Percentiles rank a stretch among this genome's conserved stretches.
phyloP scores from a whole-genome alignment of 2,888 invertebrate species.

The Dorcus parallelipipedus region DNA sequence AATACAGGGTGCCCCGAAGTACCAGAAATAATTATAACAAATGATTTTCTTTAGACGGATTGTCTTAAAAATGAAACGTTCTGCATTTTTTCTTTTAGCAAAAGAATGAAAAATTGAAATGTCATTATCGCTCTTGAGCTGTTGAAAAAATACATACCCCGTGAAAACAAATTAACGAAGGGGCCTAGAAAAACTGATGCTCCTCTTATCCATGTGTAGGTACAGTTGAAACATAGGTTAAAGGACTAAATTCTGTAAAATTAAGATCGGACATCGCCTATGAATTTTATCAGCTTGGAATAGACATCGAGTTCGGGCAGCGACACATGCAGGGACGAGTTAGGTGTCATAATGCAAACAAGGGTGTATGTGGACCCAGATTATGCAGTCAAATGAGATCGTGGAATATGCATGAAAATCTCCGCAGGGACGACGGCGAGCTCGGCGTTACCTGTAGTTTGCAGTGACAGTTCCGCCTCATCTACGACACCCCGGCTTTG shows the following conservation, averaged over 20 bases:
- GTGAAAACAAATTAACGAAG: too few relatives aligned
- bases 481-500: constrained; percentile 28
- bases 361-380: constrained; percentile 41
- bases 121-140: too few relatives aligned
- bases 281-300: background rate
- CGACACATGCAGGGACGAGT: constrained; percentile 20
- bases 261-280: background rate
- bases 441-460: constrained; percentile 15
- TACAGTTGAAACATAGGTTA: background rate
- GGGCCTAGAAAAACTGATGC: too few relatives aligned
- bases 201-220: too few relatives aligned
- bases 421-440: constrained; percentile 33
- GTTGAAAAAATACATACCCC: too few relatives aligned
- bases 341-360: constrained; percentile 41
- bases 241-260: background rate
- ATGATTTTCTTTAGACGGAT: too few relatives aligned
- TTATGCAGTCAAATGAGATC: constrained; percentile 50
- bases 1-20: too few relatives aligned
- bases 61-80: too few relatives aligned
- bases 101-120: too few relatives aligned
- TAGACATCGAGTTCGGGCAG: too few relatives aligned
- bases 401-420: constrained; percentile 49
- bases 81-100: too few relatives aligned
- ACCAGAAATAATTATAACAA: too few relatives aligned
- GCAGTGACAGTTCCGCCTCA: constrained; percentile 27